A percentile compares a stretch with the other conserved stretches of the same genome.
Conservation (phyloP, 2,888 invertebrate genomes). For the Orthosia gothica region DNA sequence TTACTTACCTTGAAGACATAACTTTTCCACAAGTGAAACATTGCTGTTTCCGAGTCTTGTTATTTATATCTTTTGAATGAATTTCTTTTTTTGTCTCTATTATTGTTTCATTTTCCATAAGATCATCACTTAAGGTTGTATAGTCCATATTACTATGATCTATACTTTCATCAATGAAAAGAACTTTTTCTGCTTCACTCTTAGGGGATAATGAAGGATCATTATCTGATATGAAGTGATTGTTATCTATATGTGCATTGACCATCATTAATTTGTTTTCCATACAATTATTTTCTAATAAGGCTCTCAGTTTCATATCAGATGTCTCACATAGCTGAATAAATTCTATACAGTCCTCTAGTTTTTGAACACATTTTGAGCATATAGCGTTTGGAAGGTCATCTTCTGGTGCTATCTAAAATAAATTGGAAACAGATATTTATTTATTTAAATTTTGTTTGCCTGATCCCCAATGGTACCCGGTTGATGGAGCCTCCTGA, state of each 20-base stretch:
- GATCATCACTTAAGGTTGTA: slow-evolving; percentile 42
- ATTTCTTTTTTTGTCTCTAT: slow-evolving; percentile 30
- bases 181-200: slow-evolving; percentile 66
- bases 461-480: too few relatives aligned
- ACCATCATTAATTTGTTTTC: slow-evolving; percentile 49
- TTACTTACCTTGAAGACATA: slow-evolving; percentile 86
- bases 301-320: slow-evolving; percentile 76
- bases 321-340: slow-evolving; percentile 80
- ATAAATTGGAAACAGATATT: not conserved
- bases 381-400: slow-evolving; percentile 83
- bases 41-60: slow-evolving; percentile 79
- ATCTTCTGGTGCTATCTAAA: slow-evolving; percentile 83
- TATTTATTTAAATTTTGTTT: not conserved
- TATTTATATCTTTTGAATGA: slow-evolving; percentile 50
- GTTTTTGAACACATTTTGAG: slow-evolving; percentile 75
- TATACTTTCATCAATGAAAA: slow-evolving; percentile 65
- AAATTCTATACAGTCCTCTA: slow-evolving; percentile 82
- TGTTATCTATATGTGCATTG: slow-evolving; percentile 34
- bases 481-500: too few relatives aligned
- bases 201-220: slow-evolving; percentile 62
- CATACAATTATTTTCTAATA: slow-evolving; percentile 55
- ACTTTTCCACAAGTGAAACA: slow-evolving; percentile 90
- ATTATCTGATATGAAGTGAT: slow-evolving; percentile 48
- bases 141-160: slow-evolving; percentile 52
- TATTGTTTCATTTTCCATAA: slow-evolving; percentile 38